Evolutionary conservation across 2,113 vertebrate genomes (phyloP), one percentile per base, ranked within the genome.

Genomic region (Labeo rohita): DNA sequence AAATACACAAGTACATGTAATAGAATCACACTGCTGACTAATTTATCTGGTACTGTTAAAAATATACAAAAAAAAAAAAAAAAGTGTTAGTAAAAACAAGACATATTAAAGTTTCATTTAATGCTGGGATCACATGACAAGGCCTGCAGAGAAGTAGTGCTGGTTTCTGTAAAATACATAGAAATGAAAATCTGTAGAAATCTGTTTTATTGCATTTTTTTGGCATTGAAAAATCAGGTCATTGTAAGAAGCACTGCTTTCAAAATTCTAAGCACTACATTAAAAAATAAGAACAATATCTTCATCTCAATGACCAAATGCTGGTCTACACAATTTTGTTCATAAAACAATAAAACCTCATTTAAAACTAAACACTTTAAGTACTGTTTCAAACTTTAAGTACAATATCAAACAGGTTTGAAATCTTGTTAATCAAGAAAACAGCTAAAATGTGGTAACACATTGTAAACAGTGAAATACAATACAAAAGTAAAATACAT

Each of bases 361-460:
- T 70, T 70, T 70, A 82, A 70, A 82, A 82, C 45, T 12, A 8
- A 65, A 80, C 59, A 49, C 72, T 23, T 74, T 13, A 49, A 47
- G 39, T 47, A 65, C 72, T 23, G 23, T 74, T 47, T 43, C 12
- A 63, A 65, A 45, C 59, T 47, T 79, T n/a, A 81, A 15, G 12
- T 16, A 70, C 65, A 47, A 23, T 70, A 70, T 52, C 28, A 73
- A 73, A 54, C 81, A 59, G 16, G 11, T 39, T 54, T 72, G 10
- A 39, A 83, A 72, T 43, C 23, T 83, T 83, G 63, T 54, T 54
- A 54, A 45, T 15, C 79, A 63, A 72, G 34, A 72, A 43, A 82
- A 45, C 6, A 54, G 28, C 34, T 78, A 61, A 80, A 45, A 63
- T 43, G 18, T 13, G 6, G 9, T 8, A 43, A 13, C 80, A 66